Percentiles rank a stretch among this genome's conserved stretches.
phyloP scores from a whole-genome alignment of 2,113 vertebrate genomes.

The Archocentrus centrarchus region DNA sequence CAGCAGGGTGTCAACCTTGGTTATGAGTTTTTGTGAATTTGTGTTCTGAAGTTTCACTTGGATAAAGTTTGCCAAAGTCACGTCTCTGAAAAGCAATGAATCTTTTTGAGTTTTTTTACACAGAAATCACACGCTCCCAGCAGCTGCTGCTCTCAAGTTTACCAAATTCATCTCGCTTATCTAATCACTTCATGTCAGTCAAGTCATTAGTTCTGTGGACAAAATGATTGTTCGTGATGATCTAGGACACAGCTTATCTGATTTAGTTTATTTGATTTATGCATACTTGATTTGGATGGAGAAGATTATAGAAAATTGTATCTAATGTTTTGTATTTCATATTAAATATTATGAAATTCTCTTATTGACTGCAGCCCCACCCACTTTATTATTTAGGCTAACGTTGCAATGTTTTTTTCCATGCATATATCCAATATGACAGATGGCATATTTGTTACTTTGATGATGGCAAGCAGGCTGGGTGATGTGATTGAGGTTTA shows the following conservation, averaged over 20 bases:
- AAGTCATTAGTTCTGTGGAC: not conserved
- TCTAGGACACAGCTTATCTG: not conserved
- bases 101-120: not conserved
- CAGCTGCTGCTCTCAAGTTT: not conserved
- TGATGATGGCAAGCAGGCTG: not conserved
- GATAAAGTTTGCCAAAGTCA: not conserved
- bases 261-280: constrained; percentile 13
- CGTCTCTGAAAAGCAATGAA: not conserved
- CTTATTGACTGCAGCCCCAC: not conserved
- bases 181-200: not conserved
- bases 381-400: not conserved
- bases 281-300: not conserved
- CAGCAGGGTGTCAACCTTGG: constrained; percentile 11
- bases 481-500: constrained; percentile 24
- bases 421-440: not conserved
- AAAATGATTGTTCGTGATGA: not conserved
- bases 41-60: constrained; percentile 5
- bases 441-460: not conserved
- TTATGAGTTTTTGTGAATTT: constrained; percentile 2
- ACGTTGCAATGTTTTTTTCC: not conserved
- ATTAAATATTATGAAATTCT: too few relatives aligned
- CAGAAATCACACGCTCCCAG: not conserved
- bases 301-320: not conserved
- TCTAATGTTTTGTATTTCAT: not conserved
- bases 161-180: constrained; percentile 8